These are phyloP conservation scores for Sarcophaga caerulescens DNA, from an alignment of 2,888 invertebrate species.

Conservation along the genomic window DNA sequence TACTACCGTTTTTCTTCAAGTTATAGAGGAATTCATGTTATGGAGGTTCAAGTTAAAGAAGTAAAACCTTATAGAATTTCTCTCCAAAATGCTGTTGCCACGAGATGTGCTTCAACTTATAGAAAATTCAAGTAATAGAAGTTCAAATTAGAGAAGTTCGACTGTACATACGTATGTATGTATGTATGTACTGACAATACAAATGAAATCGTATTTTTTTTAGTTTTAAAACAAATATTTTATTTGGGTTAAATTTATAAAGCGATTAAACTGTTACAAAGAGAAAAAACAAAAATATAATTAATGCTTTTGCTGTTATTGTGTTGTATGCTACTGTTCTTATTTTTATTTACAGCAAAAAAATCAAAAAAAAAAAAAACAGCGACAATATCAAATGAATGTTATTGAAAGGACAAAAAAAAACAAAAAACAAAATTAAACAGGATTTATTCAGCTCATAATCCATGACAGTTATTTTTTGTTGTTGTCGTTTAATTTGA, in stretches of 20 bases:
- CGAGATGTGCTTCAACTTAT: no score
- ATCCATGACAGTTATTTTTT: neutral
- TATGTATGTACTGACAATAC: no score
- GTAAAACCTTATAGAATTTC: no score
- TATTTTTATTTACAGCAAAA: slow-evolving; percentile 1
- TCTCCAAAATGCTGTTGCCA: no score
- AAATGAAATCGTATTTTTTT: no score
- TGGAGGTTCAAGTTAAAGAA: no score
- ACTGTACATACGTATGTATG: no score
- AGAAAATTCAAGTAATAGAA: no score
- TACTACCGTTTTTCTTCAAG: no score
- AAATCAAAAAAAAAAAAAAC: neutral
- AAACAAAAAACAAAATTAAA: slow-evolving; percentile 15
- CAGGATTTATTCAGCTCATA: slow-evolving; percentile 23
- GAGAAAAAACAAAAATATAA: neutral
- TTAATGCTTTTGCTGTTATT: neutral
- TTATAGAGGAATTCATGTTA: no score
- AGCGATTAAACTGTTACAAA: slow-evolving; percentile 19
- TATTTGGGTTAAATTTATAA: slow-evolving; percentile 43
- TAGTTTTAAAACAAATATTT: slow-evolving; percentile 10
- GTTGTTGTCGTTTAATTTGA: no score
- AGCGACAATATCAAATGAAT: neutral
- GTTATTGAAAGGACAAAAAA: neutral
- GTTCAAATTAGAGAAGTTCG: no score
- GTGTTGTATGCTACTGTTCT: neutral